A percentile compares a stretch with the other conserved stretches of the same genome.
Evolutionary conservation across 2,888 invertebrate genomes (phyloP).

Genomic region (Oscheius sp.): DNA sequence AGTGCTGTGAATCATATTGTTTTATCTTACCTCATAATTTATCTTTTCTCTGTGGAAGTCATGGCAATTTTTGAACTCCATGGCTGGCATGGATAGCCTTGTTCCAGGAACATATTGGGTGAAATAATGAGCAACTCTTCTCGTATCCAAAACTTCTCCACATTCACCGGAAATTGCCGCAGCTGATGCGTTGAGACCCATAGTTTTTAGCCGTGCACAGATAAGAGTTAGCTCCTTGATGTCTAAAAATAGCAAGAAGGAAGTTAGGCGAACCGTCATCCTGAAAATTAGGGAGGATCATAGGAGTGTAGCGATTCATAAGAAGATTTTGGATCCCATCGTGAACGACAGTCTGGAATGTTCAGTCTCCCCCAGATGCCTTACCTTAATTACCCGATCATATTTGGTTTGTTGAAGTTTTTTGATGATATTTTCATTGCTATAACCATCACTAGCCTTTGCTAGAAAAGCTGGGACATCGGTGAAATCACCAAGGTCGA

Average conservation of each 20-base stretch:
- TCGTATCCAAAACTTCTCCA: slow-evolving; percentile 8
- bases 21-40: neutral
- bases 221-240: slow-evolving; percentile 11
- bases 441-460: slow-evolving; percentile 5
- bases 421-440: neutral
- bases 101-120: neutral
- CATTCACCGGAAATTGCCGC: slow-evolving; percentile 17
- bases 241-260: neutral
- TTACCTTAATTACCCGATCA: slow-evolving; percentile 10
- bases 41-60: neutral
- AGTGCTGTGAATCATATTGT: neutral
- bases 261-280: neutral
- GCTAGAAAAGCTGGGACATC: slow-evolving; percentile 1
- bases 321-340: slow-evolving; percentile 12
- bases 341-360: neutral
- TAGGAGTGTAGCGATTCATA: neutral
- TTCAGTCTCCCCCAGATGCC: neutral
- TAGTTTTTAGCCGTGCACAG: neutral
- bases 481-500: neutral
- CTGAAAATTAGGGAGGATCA: slow-evolving; percentile 11
- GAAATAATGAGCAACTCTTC: slow-evolving; percentile 1
- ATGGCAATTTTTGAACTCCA: neutral
- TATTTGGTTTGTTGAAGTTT: slow-evolving; percentile 17
- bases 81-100: slow-evolving; percentile 1
- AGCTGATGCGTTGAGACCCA: slow-evolving; percentile 16